Evolutionary conservation across 2,797 vertebrate genomes (phyloP).

Genomic region (Aselliscus stoliczkanus): DNA sequence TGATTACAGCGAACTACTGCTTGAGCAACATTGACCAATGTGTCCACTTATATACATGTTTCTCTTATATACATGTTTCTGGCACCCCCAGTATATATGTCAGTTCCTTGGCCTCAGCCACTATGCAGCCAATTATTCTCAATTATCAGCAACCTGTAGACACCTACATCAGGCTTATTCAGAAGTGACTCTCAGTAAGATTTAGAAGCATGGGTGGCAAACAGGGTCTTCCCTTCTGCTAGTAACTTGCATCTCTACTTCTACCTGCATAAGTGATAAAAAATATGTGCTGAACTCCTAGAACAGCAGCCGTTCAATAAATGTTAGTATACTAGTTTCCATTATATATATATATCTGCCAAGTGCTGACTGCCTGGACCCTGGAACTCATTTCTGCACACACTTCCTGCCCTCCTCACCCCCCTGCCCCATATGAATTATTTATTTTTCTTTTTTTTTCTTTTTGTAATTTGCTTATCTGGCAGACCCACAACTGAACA

Average conservation of each 20-base stretch:
- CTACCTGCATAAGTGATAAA: neutral
- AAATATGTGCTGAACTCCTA: neutral
- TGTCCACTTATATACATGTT: too few relatives aligned
- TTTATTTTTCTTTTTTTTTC: neutral
- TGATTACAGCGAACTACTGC: too few relatives aligned
- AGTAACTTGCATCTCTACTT: neutral
- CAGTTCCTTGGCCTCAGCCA: conserved; percentile 7
- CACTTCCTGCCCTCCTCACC: neutral
- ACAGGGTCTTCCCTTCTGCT: neutral
- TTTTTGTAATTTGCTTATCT: neutral
- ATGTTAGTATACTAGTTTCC: neutral
- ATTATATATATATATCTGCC: neutral
- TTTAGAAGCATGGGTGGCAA: neutral
- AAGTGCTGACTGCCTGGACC: neutral
- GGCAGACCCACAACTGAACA: neutral
- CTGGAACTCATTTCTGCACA: neutral
- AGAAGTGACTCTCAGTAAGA: conserved; percentile 5
- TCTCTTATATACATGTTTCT: too few relatives aligned
- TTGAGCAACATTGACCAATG: too few relatives aligned
- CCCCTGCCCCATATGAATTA: neutral
- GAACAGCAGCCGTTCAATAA: neutral
- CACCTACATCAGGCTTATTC: neutral
- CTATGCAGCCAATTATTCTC: conserved; percentile 21
- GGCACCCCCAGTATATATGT: too few relatives aligned
- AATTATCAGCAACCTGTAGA: conserved; percentile 7